Conservation (phyloP, 2,797 vertebrate genomes). For the Sebastes ruberrimus region DNA sequence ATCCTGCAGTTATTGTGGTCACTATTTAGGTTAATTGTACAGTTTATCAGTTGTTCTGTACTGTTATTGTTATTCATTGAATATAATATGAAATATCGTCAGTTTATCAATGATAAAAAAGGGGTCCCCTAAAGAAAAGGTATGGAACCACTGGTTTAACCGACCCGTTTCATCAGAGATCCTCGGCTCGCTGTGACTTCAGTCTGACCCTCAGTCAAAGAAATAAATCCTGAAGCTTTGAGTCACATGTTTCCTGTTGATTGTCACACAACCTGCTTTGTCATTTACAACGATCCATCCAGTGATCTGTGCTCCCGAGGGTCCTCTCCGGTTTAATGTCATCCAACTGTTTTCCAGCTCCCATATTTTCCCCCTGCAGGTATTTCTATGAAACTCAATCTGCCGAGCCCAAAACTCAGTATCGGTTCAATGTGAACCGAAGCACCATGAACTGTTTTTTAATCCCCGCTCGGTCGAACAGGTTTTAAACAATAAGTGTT, state of each 20-base stretch:
- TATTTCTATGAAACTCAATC: conserved; percentile 48
- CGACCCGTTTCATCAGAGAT: too few species aligned
- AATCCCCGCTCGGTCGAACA: conserved; percentile 1
- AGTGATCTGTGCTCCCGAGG: neutral
- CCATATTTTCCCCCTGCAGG: neutral
- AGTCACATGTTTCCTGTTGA: neutral
- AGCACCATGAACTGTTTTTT: neutral
- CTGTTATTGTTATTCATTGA: too few species aligned
- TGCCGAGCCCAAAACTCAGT: neutral
- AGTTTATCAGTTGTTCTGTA: too few species aligned
- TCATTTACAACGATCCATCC: neutral
- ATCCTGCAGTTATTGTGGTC: fast-evolving
- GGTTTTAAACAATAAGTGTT: conserved; percentile 35
- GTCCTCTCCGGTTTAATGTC: neutral
- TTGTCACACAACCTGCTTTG: neutral
- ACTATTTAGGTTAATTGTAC: too few species aligned
- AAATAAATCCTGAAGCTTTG: neutral
- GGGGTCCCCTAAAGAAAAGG: too few species aligned
- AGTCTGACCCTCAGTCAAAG: neutral
- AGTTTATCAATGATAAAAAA: too few species aligned
- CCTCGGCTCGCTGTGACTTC: neutral
- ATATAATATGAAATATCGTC: too few species aligned
- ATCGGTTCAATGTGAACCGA: conserved; percentile 19
- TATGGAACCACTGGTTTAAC: too few species aligned
- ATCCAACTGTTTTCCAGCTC: neutral